Evolutionary conservation across 2,888 invertebrate species (phyloP).

Genomic region (Protodeltote pygarga): DNA sequence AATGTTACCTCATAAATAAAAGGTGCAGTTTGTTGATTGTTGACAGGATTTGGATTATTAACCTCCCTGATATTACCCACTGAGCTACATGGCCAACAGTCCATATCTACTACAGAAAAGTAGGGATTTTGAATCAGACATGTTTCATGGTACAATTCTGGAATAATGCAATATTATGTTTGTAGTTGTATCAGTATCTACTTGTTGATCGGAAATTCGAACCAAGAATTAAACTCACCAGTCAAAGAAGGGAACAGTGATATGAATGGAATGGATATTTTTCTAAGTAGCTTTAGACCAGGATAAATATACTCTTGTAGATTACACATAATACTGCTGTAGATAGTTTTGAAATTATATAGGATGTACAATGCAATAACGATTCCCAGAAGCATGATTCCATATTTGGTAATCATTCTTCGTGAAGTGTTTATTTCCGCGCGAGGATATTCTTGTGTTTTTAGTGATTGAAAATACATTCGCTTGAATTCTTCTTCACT

Average conservation of each 20-base stretch:
- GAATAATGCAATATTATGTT: conserved; percentile 54
- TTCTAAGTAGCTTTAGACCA: conserved; percentile 90
- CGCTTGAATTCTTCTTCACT: conserved; percentile 88
- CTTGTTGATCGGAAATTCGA: background rate
- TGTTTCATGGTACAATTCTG: conserved; percentile 94
- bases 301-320: conserved; percentile 94
- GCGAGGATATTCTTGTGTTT: conserved; percentile 63
- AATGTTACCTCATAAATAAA: conserved; percentile 85
- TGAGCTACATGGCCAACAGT: conserved; percentile 93
- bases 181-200: background rate
- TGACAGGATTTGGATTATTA: conserved; percentile 80
- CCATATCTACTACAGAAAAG: conserved; percentile 93
- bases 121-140: conserved; percentile 94
- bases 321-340: conserved; percentile 89
- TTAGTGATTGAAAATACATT: conserved; percentile 82
- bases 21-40: conserved; percentile 75
- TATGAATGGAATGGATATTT: conserved; percentile 92
- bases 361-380: conserved; percentile 60
- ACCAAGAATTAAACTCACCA: conserved; percentile 79
- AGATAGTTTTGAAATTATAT: conserved; percentile 88
- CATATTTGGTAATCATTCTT: conserved; percentile 17
- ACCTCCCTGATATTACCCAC: conserved; percentile 90
- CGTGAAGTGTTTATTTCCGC: conserved; percentile 6
- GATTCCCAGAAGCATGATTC: conserved; percentile 49
- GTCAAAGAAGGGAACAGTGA: conserved; percentile 90